Percentiles rank a stretch among this genome's conserved stretches.
Conservation (phyloP, 1,140 invertebrate species). For the Zaprionus lachaisei region DNA sequence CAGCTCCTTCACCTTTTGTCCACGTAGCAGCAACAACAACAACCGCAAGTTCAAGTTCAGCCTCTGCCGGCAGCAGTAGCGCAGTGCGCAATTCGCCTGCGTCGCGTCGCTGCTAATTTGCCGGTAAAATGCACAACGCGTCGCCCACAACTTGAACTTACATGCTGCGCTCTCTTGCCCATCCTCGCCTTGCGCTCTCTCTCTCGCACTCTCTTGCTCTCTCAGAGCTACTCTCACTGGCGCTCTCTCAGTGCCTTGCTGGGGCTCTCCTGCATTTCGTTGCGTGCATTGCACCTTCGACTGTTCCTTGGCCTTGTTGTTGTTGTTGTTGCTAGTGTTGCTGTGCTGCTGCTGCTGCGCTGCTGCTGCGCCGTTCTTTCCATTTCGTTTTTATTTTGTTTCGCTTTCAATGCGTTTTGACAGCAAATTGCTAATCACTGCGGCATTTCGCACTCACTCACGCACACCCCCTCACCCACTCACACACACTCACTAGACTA, state of each 20-base stretch:
- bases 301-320: slow-evolving; percentile 37
- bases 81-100: not conserved
- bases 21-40: not conserved
- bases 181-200: not conserved
- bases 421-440: slow-evolving; percentile 74
- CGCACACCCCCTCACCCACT: slow-evolving; percentile 20
- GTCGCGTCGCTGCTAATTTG: slow-evolving; percentile 24
- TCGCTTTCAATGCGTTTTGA: slow-evolving; percentile 78
- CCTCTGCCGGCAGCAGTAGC: slow-evolving; percentile 3
- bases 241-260: slow-evolving; percentile 13
- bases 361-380: slow-evolving; percentile 18
- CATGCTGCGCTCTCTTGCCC: slow-evolving; percentile 10
- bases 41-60: slow-evolving; percentile 46
- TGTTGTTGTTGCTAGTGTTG: slow-evolving; percentile 1
- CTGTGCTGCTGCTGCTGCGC: not conserved
- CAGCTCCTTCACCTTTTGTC: not conserved
- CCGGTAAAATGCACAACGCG: slow-evolving; percentile 51
- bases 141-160: slow-evolving; percentile 56
- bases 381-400: slow-evolving; percentile 42
- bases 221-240: slow-evolving; percentile 20
- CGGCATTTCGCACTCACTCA: slow-evolving; percentile 63
- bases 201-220: slow-evolving; percentile 5
- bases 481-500: slow-evolving; percentile 12
- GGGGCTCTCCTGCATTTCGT: slow-evolving; percentile 47
- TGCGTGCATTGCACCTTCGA: slow-evolving; percentile 76